Evolutionary conservation across 2,797 vertebrate species (phyloP).

Genomic region (Pteronotus mesoamericanus): DNA sequence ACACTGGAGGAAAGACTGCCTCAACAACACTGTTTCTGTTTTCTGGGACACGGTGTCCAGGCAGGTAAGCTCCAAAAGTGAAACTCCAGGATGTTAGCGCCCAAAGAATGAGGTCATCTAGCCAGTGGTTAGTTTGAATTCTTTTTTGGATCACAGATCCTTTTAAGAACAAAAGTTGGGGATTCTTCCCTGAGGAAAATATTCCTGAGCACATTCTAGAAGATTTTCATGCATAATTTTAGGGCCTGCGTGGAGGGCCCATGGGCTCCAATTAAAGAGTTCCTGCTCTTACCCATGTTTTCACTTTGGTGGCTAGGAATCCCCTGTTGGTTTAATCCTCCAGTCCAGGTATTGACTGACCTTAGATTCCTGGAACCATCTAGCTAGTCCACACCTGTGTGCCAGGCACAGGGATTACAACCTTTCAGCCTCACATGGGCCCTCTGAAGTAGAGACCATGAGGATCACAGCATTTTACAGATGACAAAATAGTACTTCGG

Average conservation of each 20-base stretch:
- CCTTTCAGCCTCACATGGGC: not conserved
- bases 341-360: not conserved
- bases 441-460: not conserved
- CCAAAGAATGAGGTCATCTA: not conserved
- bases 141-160: not conserved
- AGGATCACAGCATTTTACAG: not conserved
- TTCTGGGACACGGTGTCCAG: slow-evolving; percentile 83
- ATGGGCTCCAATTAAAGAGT: not conserved
- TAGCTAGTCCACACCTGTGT: not conserved
- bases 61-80: slow-evolving; percentile 74
- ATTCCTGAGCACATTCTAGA: not conserved
- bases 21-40: slow-evolving; percentile 67
- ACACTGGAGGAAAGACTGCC: slow-evolving; percentile 77
- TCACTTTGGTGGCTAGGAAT: not conserved
- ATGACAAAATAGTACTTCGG: too few species aligned
- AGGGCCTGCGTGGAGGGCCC: not conserved
- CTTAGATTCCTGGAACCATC: not conserved
- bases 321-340: not conserved
- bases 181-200: not conserved
- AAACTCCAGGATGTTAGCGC: not conserved
- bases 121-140: not conserved
- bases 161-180: not conserved
- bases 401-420: not conserved
- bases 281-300: not conserved
- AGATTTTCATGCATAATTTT: not conserved